Base-by-base conservation (phyloP, 2,888 invertebrate species). In the Strigamia maritima region DNA sequence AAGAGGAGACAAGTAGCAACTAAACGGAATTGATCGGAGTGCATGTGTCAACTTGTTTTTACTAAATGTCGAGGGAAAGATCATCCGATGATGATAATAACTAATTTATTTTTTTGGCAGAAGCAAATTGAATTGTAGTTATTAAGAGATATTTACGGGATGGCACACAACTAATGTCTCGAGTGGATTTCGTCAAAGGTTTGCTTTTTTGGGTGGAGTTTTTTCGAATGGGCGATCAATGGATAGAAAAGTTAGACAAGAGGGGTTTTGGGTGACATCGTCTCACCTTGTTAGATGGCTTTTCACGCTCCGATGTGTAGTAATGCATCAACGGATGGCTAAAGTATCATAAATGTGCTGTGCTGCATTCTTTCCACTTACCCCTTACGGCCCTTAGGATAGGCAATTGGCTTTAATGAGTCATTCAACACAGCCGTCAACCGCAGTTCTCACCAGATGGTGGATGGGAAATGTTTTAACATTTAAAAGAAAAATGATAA, bases 371-470 rank as follows among this genome's bases (percentile, higher is more conserved):
- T 49, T n/a, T n/a, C 60, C 60, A 60, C 60, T 60, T 54, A 54
- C 16, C 54, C 19, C 54, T 10, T 19, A 54, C 22, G 10, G 19
- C 24, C 16, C 31, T 31, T 31, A 31, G 31, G 31, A 31, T 49
- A 49, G 60, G 60, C 22, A 60, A 60, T 60, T 60, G 60, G 8
- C 60, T 60, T 60, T 60, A 60, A 60, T 60, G 60, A 60, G 60
- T 2, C 60, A 60, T 60, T 60, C 60, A 60, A 60, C 24, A n/a
- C 60, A 60, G 60, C 60, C n/a, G 60, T n/a, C 22, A 60, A 60
- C 60, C 24, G 24, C 22, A 60, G 60, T 19, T 60, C 60, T 60
- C 60, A 19, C 7, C 60, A 60, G 60, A 60, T 60, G 60, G 60
- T 60, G 24, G 60, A 60, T 19, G 19, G 60, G 24, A 24, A 60